Evolutionary conservation across 2,113 vertebrate species (phyloP), one percentile per base, ranked within the genome.

Genomic region (Campylomormyrus numenius): DNA sequence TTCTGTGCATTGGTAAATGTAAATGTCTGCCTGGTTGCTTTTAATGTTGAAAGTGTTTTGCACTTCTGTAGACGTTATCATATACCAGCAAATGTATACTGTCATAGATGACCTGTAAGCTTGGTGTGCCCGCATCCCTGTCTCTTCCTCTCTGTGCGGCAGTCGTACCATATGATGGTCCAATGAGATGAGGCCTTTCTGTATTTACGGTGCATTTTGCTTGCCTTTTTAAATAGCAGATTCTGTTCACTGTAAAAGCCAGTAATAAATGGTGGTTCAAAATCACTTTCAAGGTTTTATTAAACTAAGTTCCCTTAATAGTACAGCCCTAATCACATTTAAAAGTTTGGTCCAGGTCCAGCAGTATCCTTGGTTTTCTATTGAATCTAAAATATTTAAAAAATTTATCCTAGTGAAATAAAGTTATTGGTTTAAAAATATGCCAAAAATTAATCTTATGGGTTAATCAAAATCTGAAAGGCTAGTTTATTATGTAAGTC

Each of bases 11-110:
- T 89, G 84, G 21, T 90, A 80, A 87, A 83, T 88, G 77, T 83
- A 77, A 15, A 5, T 89, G 84, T 66, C 19, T 90, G 49, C 86
- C 27, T 89, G 11, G 90, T 46, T 89, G 50, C 42, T 91, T 90
- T 88, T 89, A 91, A 87, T 42, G 74, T 80, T 5, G 35, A 42
- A 74, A 46, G 21, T 48, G 21, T 85, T 85, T 90, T 46, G 27
- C 45, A 62, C 5, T 90, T 52, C 56, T 42, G 7, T 48, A 17
- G n/a, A 85, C 15, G 8, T 45, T 56, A 66, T 85, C 39, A 46
- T 56, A 85, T 15, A 66, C 46, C 49, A 85, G 24, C 6, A 85
- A 9, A 31, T 31, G 27, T 11, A 31, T 70, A 70, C 62, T 0
- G 27, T 70, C 74, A 80, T 42, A 17, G 15, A 19, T 19, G 39